A percentile compares a stretch with the other conserved stretches of the same genome.
These are phyloP conservation scores for Plagodis pulveraria DNA, from an alignment of 2,888 invertebrate genomes.

Conservation along the genomic window DNA sequence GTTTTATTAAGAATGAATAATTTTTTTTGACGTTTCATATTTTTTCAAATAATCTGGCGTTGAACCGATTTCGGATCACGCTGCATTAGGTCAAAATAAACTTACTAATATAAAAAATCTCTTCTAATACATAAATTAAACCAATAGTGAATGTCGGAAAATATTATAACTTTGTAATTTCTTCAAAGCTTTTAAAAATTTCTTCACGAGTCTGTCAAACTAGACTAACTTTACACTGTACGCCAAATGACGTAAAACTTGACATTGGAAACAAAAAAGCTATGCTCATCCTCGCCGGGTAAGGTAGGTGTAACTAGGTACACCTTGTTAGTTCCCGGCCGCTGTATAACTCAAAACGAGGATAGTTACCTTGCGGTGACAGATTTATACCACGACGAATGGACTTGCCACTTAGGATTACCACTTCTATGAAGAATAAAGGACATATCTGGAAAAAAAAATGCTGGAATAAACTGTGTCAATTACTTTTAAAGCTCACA, in stretches of 20 bases:
- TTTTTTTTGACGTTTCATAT: too few relatives aligned
- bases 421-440: slow-evolving; percentile 4
- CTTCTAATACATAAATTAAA: too few relatives aligned
- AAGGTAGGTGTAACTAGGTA: slow-evolving; percentile 46
- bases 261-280: slow-evolving; percentile 38
- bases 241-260: slow-evolving; percentile 13
- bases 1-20: too few relatives aligned
- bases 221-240: slow-evolving; percentile 6
- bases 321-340: slow-evolving; percentile 51
- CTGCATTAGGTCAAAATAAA: too few relatives aligned
- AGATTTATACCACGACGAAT: slow-evolving; percentile 45
- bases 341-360: slow-evolving; percentile 57
- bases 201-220: slow-evolving; percentile 4
- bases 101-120: too few relatives aligned
- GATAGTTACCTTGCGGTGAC: slow-evolving; percentile 45
- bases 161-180: too few relatives aligned
- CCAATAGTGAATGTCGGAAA: too few relatives aligned
- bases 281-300: slow-evolving; percentile 39
- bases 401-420: slow-evolving; percentile 12
- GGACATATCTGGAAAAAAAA: background rate
- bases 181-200: background rate
- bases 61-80: too few relatives aligned
- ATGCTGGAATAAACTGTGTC: too few relatives aligned
- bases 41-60: too few relatives aligned
- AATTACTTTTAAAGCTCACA: too few relatives aligned